Evolutionary conservation across 2,888 invertebrate genomes (phyloP).

Genomic region (Drosophila anomelani): DNA sequence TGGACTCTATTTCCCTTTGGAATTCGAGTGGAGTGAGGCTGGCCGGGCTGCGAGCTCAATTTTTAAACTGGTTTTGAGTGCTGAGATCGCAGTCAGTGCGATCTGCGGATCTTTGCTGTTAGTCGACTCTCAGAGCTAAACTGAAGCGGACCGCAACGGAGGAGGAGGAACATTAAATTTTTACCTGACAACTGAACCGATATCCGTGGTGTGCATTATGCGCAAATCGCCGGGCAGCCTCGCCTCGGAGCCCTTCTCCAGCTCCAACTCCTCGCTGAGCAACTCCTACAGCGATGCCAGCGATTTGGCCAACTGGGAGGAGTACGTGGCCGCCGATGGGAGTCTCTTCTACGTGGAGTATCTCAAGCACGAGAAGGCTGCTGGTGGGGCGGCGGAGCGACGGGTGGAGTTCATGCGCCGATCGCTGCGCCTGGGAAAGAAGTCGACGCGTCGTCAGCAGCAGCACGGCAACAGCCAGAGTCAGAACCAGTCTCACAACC

Average conservation of each 20-base stretch:
- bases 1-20: slow-evolving; percentile 20
- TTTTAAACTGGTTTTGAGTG: slow-evolving; percentile 48
- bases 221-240: slow-evolving; percentile 65
- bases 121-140: slow-evolving; percentile 32
- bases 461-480: slow-evolving; percentile 52
- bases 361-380: slow-evolving; percentile 67
- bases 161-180: not conserved
- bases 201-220: slow-evolving; percentile 40
- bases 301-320: slow-evolving; percentile 82
- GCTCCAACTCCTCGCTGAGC: slow-evolving; percentile 76
- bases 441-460: slow-evolving; percentile 69
- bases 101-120: slow-evolving; percentile 3
- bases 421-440: slow-evolving; percentile 81
- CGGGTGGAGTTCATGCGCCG: slow-evolving; percentile 83
- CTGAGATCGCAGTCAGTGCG: slow-evolving; percentile 14
- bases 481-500: slow-evolving; percentile 26
- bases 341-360: slow-evolving; percentile 89
- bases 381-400: slow-evolving; percentile 67
- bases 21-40: slow-evolving; percentile 19
- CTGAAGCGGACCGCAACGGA: slow-evolving; percentile 3
- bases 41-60: slow-evolving; percentile 25
- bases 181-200: slow-evolving; percentile 4
- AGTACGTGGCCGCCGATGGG: slow-evolving; percentile 85
- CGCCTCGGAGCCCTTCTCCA: slow-evolving; percentile 78
- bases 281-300: slow-evolving; percentile 80